These are phyloP conservation scores for Atta cephalotes DNA, from an alignment of 1,140 invertebrate species.

Conservation along the genomic window DNA sequence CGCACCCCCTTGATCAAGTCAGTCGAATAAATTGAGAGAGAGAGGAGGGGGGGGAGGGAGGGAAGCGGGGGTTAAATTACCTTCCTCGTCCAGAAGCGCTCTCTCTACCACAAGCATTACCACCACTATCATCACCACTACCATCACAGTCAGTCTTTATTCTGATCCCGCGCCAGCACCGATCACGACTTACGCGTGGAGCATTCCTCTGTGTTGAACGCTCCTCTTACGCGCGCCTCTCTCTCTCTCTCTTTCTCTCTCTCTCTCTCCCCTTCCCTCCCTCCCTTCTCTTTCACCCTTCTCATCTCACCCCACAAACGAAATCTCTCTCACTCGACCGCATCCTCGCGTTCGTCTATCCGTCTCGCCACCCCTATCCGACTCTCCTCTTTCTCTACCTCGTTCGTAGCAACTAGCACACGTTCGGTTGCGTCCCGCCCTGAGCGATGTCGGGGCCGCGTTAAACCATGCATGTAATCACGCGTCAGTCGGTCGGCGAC, in stretches of 20 bases:
- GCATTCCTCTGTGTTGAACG: slow-evolving; percentile 44
- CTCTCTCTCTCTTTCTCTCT: not conserved
- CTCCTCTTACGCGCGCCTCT: slow-evolving; percentile 26
- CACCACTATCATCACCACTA: slow-evolving; percentile 26
- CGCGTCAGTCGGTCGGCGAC: slow-evolving; percentile 50
- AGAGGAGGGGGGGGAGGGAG: not conserved
- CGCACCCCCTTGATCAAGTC: slow-evolving; percentile 24
- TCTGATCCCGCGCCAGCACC: slow-evolving; percentile 50
- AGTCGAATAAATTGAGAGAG: not conserved
- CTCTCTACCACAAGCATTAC: slow-evolving; percentile 25
- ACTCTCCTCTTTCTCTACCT: not conserved
- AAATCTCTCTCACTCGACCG: slow-evolving; percentile 8
- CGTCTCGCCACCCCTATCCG: not conserved
- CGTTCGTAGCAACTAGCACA: not conserved
- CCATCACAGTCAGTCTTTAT: slow-evolving; percentile 39
- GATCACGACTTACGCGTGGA: slow-evolving; percentile 46
- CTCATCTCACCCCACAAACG: slow-evolving; percentile 33
- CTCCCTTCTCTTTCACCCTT: not conserved
- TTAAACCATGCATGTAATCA: slow-evolving; percentile 47
- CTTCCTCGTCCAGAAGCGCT: slow-evolving; percentile 26
- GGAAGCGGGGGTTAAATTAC: slow-evolving; percentile 39
- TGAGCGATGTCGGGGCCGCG: slow-evolving; percentile 1
- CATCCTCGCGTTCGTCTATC: not conserved
- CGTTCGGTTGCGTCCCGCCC: slow-evolving; percentile 26
- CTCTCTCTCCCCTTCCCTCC: not conserved